These are phyloP conservation scores for Penaeus chinensis DNA, from an alignment of 1,140 invertebrate genomes.

Conservation along the genomic window DNA sequence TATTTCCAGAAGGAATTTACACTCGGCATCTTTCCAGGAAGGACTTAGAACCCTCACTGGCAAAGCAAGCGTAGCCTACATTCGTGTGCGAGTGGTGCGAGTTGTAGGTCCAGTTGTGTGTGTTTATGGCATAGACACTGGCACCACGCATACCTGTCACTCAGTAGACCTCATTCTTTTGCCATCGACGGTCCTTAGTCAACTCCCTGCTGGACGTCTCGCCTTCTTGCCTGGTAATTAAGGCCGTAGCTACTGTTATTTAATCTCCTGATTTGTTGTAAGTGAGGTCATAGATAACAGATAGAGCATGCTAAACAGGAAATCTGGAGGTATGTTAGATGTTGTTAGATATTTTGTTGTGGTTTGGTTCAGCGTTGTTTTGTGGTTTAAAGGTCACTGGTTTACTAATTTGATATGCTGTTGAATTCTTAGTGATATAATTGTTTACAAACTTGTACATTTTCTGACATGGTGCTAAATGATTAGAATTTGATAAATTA, in stretches of 20 bases:
- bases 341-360: too few relatives aligned
- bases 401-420: too few relatives aligned
- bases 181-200: conserved; percentile 4
- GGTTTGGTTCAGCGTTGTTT: too few relatives aligned
- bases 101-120: conserved; percentile 1
- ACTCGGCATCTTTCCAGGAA: background rate
- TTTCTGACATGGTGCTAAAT: too few relatives aligned
- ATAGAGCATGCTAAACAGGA: too few relatives aligned
- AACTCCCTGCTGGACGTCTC: conserved; percentile 31
- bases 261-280: background rate
- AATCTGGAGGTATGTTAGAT: too few relatives aligned
- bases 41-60: background rate
- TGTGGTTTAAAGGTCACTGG: too few relatives aligned
- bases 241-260: background rate
- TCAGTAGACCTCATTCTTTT: conserved; percentile 28
- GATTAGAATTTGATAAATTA: too few relatives aligned
- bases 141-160: background rate
- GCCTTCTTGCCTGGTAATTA: conserved; percentile 26
- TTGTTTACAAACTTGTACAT: too few relatives aligned
- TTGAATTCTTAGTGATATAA: too few relatives aligned
- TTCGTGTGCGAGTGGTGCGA: conserved; percentile 45
- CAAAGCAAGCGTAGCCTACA: conserved; percentile 25
- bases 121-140: conserved; percentile 48
- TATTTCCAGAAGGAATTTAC: background rate
- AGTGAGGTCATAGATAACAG: too few relatives aligned